Evolutionary conservation across 2,888 invertebrate species (phyloP), one percentile per base, ranked within the genome.

Genomic region (Ophion slaviceki): DNA sequence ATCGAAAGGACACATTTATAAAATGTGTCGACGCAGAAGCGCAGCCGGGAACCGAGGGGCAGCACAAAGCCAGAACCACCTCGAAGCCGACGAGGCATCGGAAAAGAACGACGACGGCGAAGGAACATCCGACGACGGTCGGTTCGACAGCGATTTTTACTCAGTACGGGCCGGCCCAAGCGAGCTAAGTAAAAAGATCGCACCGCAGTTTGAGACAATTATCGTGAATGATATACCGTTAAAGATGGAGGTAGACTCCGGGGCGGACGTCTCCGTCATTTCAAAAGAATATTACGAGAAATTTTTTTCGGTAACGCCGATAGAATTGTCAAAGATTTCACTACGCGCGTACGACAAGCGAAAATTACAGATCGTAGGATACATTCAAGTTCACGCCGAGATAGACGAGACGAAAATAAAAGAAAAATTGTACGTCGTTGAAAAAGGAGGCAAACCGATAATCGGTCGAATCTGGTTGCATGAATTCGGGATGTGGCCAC

Each of bases 181-280:
- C 45, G 68, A 76, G 66, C n/a, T 76, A 53, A 70, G 28, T 20
- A 75, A 75, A 75, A 75, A 75, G 28, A 47, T 75, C 45, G 45
- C 61, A 14, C 77, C 84, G 5, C 61, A 84, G 11, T 66, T 70
- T 17, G 77, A 77, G 32, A 72, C 32, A 20, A 36, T 77, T 70
- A 70, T 24, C 1, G 70, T 84, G 20, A 77, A 80, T n/a, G 47
- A 67, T 0, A 57, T 70, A 59, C 67, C 32, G 6, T 61, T 84
- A 20, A 61, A 78, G 64, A 85, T 85, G 77, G 75, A 81, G 71
- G 11, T 85, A 53, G 84, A 80, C 40, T 80, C 81, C 10, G 84
- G 84, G 17, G 81, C 77, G 32, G 74, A 40, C 32, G 40, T 77
- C 7, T 77, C 77, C 57, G 72, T n/a, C 2, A 77, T 85, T 11